Percentiles rank a stretch among this genome's conserved stretches.
These are phyloP conservation scores for Neoniphon sammara DNA, from an alignment of 2,797 vertebrate species.

Conservation along the genomic window DNA sequence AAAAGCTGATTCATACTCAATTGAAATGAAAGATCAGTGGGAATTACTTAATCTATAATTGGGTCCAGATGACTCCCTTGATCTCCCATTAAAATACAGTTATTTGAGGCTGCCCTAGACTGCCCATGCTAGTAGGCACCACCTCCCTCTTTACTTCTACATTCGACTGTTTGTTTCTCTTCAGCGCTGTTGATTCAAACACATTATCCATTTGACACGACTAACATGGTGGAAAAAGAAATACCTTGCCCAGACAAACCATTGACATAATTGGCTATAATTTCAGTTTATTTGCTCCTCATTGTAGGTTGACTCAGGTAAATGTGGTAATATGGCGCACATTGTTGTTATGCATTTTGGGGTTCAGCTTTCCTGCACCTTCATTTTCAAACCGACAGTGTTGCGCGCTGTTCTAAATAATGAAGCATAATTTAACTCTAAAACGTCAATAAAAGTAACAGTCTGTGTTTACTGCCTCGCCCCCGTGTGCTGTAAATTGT, in stretches of 20 bases:
- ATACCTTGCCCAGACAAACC: slow-evolving; percentile 3
- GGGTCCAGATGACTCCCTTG: slow-evolving; percentile 2
- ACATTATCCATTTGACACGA: slow-evolving; percentile 55
- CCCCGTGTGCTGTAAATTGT: slow-evolving; percentile 57
- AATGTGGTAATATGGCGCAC: neutral
- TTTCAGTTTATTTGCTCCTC: slow-evolving; percentile 12
- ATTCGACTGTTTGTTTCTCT: slow-evolving; percentile 19
- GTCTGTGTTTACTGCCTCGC: slow-evolving; percentile 47
- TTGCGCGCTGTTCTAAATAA: slow-evolving; percentile 40
- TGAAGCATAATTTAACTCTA: slow-evolving; percentile 45
- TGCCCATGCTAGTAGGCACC: slow-evolving; percentile 5
- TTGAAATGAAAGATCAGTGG: slow-evolving; percentile 11
- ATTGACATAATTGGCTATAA: slow-evolving; percentile 28
- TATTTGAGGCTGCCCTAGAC: slow-evolving; percentile 8
- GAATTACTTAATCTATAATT: neutral
- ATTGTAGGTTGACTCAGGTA: neutral
- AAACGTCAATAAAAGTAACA: slow-evolving; percentile 51
- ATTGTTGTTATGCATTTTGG: slow-evolving; percentile 1
- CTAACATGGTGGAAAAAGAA: slow-evolving; percentile 28
- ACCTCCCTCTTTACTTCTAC: slow-evolving; percentile 32
- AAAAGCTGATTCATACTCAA: slow-evolving; percentile 9
- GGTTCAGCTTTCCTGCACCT: neutral
- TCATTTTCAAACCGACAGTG: neutral
- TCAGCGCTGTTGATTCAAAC: slow-evolving; percentile 24
- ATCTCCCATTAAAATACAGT: slow-evolving; percentile 24